Conservation (phyloP, 2,797 vertebrate species). For the Glossophaga mutica region DNA sequence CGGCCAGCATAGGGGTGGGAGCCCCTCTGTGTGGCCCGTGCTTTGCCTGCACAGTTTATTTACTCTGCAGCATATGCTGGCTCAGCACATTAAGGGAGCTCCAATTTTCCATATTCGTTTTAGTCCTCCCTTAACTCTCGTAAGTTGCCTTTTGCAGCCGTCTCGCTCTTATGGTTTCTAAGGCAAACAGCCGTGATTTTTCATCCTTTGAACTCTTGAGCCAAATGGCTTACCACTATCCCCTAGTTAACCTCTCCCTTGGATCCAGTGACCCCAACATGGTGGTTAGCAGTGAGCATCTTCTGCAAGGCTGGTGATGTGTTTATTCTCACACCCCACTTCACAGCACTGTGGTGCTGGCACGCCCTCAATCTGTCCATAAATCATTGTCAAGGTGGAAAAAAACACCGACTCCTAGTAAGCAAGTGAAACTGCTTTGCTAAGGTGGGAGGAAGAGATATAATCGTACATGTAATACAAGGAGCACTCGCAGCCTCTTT, state of each 20-base stretch:
- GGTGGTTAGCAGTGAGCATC: not conserved
- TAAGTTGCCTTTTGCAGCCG: constrained; percentile 40
- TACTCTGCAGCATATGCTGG: constrained; percentile 54
- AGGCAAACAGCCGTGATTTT: constrained; percentile 47
- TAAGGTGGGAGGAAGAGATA: not conserved
- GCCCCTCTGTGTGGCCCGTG: not conserved
- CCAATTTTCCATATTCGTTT: constrained; percentile 41
- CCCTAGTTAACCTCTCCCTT: not conserved
- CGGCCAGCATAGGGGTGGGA: not conserved
- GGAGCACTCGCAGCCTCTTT: not conserved
- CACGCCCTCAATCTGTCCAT: not conserved
- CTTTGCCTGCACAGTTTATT: constrained; percentile 10
- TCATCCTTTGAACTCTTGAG: constrained; percentile 57
- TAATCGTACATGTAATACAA: not conserved
- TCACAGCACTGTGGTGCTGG: not conserved
- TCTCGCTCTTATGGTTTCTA: constrained; percentile 28
- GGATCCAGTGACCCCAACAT: not conserved
- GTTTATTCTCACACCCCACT: constrained; percentile 18
- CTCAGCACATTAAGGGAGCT: constrained; percentile 42
- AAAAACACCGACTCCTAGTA: not conserved
- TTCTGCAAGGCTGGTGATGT: not conserved
- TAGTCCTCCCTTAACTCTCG: constrained; percentile 31
- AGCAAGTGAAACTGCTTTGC: not conserved
- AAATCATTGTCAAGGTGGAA: not conserved
- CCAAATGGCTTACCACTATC: constrained; percentile 25